Base-by-base conservation (phyloP, 2,113 vertebrate genomes). In the Esox niger region DNA sequence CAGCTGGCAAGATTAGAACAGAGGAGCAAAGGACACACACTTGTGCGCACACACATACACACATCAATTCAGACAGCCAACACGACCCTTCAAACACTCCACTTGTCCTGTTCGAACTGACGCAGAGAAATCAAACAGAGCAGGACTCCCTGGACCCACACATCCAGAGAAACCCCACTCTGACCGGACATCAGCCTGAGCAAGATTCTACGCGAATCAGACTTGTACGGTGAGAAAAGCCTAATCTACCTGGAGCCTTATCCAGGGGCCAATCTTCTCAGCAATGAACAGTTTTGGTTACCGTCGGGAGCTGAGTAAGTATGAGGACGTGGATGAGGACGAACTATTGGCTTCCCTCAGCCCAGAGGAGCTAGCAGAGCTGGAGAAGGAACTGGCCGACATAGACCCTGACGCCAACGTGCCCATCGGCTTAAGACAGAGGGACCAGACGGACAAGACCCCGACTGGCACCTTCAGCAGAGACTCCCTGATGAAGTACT, bases 321-420 rank as follows among this genome's bases (percentile, higher is more conserved):
- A 99, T 47, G 97, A 98, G 83, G 96, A 97, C 21, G 89, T 99
- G 6, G 96, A 99, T n/a, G 97, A 98, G 84, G 97, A 99, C 2
- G 96, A 99, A 70, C 94, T 98, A 60, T 85, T 98, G 0, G 95
- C 96, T 65, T 97, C 96, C 17, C 92, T 98, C 69, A 93, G 94
- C 4, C 90, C 95, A 0, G 95, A 98, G 80, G 97, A 98, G 90
- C 87, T 99, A 75, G 93, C 95, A 64, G 95, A 99, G 86, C 85
- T 98, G 73, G 96, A 98, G 80, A 92, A 93, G 74, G 96, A 99
- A 82, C 73, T 99, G 43, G 91, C 88, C 6, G 95, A 98, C 88
- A 96, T 98, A 47, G 96, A 98, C 54, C 96, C 96, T 0, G 94
- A 98, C 0, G 90, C 77, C 21, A 95, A 89, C 57, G 92, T 99